Conservation (phyloP, 1,140 invertebrate genomes). For the Akabosia matsudoensis region DNA sequence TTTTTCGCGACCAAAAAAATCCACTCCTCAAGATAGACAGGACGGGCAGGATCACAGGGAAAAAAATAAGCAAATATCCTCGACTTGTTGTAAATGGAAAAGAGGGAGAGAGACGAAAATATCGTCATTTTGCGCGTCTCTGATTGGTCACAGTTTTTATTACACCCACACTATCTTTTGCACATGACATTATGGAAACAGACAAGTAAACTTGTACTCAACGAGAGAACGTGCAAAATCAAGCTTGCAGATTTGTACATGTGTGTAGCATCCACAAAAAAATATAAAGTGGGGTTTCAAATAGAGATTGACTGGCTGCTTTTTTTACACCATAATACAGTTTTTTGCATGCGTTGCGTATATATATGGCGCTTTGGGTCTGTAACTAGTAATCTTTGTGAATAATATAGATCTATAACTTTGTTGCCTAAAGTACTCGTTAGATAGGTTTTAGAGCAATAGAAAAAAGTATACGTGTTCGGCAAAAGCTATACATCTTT, state of each 20-base stretch:
- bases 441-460: background rate
- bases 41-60: background rate
- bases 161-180: conserved; percentile 38
- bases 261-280: background rate
- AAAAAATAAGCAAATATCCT: conserved; percentile 14
- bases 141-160: conserved; percentile 33
- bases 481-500: background rate
- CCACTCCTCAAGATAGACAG: background rate
- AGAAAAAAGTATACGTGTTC: background rate
- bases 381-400: too few species aligned
- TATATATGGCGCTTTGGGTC: too few species aligned
- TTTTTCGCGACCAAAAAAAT: conserved; percentile 3
- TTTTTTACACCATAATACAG: background rate
- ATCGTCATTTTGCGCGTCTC: conserved; percentile 38
- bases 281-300: background rate
- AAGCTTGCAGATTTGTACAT: background rate
- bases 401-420: background rate
- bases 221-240: conserved; percentile 1
- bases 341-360: background rate
- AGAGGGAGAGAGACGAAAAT: conserved; percentile 11
- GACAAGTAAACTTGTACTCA: background rate
- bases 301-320: background rate
- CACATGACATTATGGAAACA: background rate
- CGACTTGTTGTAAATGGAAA: background rate
- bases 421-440: background rate